These are phyloP conservation scores for Eriocheir sinensis DNA, from an alignment of 1,140 invertebrate genomes.

Conservation along the genomic window DNA sequence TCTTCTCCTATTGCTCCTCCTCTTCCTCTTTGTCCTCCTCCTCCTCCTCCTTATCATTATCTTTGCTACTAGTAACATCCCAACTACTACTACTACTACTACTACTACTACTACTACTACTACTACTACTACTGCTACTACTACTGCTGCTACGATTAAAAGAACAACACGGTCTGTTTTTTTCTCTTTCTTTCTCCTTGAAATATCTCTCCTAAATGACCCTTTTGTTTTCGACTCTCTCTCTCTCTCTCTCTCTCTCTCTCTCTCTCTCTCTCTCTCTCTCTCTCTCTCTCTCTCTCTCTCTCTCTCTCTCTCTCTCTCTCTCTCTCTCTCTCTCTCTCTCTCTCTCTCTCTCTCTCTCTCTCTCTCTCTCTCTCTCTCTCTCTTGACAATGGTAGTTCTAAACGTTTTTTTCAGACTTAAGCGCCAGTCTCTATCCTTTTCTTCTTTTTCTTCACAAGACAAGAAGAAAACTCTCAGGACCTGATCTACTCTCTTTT, in stretches of 20 bases:
- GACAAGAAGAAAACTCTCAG: no score
- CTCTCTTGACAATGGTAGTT: no score
- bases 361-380: neutral
- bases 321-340: neutral
- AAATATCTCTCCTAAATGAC: neutral
- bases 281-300: no score
- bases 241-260: neutral
- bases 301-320: no score
- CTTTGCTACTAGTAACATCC: neutral
- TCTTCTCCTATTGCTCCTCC: neutral
- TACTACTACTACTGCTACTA: conserved; percentile 11
- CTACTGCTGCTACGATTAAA: neutral
- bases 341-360: neutral
- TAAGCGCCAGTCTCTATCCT: no score
- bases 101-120: conserved; percentile 18
- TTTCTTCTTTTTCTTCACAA: no score
- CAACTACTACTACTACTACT: neutral
- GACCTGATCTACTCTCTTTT: no score
- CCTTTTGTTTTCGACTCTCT: no score
- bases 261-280: no score
- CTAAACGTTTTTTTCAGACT: no score
- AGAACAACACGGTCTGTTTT: no score
- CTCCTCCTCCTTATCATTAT: neutral
- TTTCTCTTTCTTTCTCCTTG: no score
- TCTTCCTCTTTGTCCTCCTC: neutral